Percentiles rank a stretch among this genome's conserved stretches.
These are phyloP conservation scores for Pedicia rivosa DNA, from an alignment of 2,888 invertebrate genomes.

Conservation along the genomic window DNA sequence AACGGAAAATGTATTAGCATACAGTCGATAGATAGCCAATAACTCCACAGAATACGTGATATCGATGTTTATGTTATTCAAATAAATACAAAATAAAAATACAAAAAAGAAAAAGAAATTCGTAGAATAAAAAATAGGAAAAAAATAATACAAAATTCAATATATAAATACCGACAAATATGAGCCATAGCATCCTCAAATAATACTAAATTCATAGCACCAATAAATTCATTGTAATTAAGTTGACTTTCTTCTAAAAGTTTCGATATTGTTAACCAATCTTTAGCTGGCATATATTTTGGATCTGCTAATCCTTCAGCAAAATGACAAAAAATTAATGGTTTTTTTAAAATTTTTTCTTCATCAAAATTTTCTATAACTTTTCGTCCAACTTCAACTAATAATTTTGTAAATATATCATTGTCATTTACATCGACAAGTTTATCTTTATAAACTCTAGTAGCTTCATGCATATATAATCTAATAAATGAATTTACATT, in stretches of 20 bases:
- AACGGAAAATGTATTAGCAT: no score
- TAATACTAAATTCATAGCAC: slow-evolving; percentile 84
- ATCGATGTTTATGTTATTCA: no score
- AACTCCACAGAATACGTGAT: no score
- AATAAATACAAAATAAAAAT: no score
- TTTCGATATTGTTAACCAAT: slow-evolving; percentile 53
- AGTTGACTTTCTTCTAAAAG: slow-evolving; percentile 65
- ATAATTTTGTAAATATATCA: slow-evolving; percentile 51
- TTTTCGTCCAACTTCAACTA: slow-evolving; percentile 65
- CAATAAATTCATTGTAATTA: slow-evolving; percentile 76
- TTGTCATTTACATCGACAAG: slow-evolving; percentile 67
- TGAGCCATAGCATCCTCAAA: slow-evolving; percentile 93
- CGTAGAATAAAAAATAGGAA: no score
- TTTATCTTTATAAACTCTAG: slow-evolving; percentile 83
- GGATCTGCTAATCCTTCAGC: slow-evolving; percentile 82
- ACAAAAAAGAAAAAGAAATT: no score
- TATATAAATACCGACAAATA: slow-evolving; percentile 46
- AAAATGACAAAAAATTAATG: slow-evolving; percentile 84
- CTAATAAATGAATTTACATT: slow-evolving; percentile 54
- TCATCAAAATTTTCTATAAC: slow-evolving; percentile 59
- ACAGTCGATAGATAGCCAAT: no score
- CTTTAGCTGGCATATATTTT: slow-evolving; percentile 67
- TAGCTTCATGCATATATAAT: slow-evolving; percentile 81
- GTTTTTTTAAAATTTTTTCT: slow-evolving; percentile 48
- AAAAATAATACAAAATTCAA: neutral